Conservation (phyloP, 2,113 vertebrate species). For the Amphiprion ocellaris region DNA sequence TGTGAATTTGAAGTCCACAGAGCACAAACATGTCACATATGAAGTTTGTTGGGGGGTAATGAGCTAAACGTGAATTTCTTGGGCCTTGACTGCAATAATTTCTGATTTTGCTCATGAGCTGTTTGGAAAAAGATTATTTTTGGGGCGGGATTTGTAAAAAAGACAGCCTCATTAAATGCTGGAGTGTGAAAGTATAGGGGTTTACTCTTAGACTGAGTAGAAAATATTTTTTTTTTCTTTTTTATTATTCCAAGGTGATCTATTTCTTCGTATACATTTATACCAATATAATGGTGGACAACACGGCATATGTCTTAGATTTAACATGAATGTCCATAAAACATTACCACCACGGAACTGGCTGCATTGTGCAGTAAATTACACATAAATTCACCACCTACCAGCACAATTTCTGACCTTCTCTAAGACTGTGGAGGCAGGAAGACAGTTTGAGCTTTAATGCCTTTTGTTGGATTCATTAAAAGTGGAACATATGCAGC, state of each 20-base stretch:
- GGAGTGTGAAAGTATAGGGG: neutral
- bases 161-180: slow-evolving; percentile 8
- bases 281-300: neutral
- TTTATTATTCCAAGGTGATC: neutral
- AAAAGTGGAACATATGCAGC: neutral
- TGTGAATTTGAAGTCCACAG: too few species aligned
- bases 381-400: slow-evolving; percentile 16
- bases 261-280: neutral
- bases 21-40: too few species aligned
- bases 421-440: slow-evolving; percentile 13
- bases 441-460: neutral
- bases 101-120: neutral
- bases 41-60: too few species aligned
- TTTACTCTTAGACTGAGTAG: neutral
- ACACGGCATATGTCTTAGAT: slow-evolving; percentile 4
- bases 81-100: neutral
- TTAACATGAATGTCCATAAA: slow-evolving; percentile 28
- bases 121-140: neutral
- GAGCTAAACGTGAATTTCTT: neutral
- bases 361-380: neutral
- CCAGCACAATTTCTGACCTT: slow-evolving; percentile 18
- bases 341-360: slow-evolving; percentile 6
- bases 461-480: too few species aligned
- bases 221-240: neutral
- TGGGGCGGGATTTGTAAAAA: neutral